A percentile compares a stretch with the other conserved stretches of the same genome.
Conservation (phyloP, 1,140 invertebrate species). For the Drosophila nannoptera region DNA sequence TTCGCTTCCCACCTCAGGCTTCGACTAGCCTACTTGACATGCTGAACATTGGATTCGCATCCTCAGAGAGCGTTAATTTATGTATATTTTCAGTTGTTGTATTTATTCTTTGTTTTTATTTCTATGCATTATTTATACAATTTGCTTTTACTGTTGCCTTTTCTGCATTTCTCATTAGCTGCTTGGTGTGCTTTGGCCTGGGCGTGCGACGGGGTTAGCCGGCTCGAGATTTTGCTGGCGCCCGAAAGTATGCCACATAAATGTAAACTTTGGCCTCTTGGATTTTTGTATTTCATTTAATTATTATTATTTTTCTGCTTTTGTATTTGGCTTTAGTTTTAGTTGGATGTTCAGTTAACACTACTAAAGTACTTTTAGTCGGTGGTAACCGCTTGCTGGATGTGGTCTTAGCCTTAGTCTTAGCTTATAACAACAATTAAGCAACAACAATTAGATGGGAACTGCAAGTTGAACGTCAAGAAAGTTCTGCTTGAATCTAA, state of each 20-base stretch:
- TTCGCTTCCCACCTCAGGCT: too few relatives aligned
- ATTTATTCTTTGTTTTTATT: too few relatives aligned
- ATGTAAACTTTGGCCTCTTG: neutral
- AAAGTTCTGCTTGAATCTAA: neutral
- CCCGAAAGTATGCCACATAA: constrained; percentile 16
- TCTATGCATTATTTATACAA: too few relatives aligned
- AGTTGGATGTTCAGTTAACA: constrained; percentile 31
- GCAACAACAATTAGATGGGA: constrained; percentile 64
- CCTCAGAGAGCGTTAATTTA: too few relatives aligned
- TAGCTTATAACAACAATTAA: constrained; percentile 56
- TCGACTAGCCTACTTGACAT: too few relatives aligned
- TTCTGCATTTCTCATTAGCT: neutral
- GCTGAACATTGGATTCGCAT: too few relatives aligned
- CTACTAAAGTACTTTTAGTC: constrained; percentile 58
- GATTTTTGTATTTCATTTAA: neutral
- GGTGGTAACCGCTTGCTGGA: constrained; percentile 61
- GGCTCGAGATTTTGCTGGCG: constrained; percentile 14
- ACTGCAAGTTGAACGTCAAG: constrained; percentile 42
- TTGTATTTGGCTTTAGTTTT: neutral
- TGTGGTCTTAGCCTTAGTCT: constrained; percentile 47
- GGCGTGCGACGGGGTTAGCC: constrained; percentile 1
- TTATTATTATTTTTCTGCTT: neutral
- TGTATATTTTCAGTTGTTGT: too few relatives aligned
- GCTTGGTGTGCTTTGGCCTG: neutral
- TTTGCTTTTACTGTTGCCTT: too few relatives aligned